Evolutionary conservation across 1,140 invertebrate genomes (phyloP).

Genomic region (Papilio polyxenes): DNA sequence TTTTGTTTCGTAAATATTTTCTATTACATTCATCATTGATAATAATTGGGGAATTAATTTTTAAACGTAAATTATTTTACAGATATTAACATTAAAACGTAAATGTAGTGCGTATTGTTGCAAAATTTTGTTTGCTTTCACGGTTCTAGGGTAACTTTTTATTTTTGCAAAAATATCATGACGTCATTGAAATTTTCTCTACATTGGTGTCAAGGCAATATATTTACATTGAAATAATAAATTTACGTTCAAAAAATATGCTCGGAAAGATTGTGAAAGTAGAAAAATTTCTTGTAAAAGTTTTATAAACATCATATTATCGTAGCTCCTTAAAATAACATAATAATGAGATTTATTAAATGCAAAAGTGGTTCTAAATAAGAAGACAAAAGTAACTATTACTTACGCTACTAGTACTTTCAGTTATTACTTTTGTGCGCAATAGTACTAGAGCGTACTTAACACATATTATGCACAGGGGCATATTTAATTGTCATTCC

Average conservation of each 20-base stretch:
- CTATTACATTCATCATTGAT: too few species aligned
- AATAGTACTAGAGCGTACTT: not conserved
- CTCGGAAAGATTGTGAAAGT: too few species aligned
- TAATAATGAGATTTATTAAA: too few species aligned
- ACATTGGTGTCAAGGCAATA: not conserved
- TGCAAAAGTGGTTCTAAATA: too few species aligned
- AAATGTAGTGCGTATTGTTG: not conserved
- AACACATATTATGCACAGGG: not conserved
- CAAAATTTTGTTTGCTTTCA: not conserved
- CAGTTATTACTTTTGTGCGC: not conserved
- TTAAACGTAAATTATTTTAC: not conserved
- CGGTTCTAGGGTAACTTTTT: not conserved
- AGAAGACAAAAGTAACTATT: too few species aligned
- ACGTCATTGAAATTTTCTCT: not conserved
- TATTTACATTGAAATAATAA: not conserved
- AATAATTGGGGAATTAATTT: not conserved
- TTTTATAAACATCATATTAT: too few species aligned
- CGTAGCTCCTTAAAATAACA: too few species aligned
- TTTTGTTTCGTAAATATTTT: too few species aligned
- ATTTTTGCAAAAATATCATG: not conserved
- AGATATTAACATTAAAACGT: not conserved
- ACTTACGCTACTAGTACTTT: not conserved
- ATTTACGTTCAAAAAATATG: not conserved
- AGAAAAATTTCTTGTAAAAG: too few species aligned
- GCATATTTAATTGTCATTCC: conserved; percentile 21